A percentile compares a stretch with the other conserved stretches of the same genome.
These are phyloP conservation scores for Forbesichthys agassizii DNA, from an alignment of 2,113 vertebrate species.

Conservation along the genomic window DNA sequence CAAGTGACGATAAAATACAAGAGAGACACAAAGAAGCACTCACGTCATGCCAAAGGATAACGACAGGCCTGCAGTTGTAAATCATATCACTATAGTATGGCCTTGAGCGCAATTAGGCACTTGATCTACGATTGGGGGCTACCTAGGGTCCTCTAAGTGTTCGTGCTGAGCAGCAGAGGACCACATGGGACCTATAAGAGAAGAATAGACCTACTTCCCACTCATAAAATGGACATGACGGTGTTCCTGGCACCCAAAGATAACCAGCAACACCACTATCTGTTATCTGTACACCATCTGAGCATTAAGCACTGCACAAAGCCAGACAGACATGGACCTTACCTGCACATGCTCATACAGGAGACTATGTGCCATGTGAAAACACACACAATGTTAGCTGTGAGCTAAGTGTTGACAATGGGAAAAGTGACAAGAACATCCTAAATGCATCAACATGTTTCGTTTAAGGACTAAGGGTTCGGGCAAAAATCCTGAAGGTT, in stretches of 20 bases:
- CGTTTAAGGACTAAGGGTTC: no score
- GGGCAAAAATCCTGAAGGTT: no score
- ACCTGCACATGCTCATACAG: neutral
- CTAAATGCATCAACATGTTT: no score
- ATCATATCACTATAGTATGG: constrained; percentile 46
- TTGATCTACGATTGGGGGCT: constrained; percentile 53
- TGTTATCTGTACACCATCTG: constrained; percentile 24
- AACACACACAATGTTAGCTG: neutral
- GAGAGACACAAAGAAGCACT: constrained; percentile 32
- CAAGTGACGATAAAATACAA: constrained; percentile 63
- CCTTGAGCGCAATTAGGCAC: constrained; percentile 40
- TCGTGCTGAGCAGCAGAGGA: constrained; percentile 43
- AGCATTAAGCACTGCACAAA: constrained; percentile 11
- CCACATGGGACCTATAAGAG: constrained; percentile 62
- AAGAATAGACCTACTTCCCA: constrained; percentile 40
- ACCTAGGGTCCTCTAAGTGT: constrained; percentile 37
- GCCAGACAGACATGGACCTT: neutral
- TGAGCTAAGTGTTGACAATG: neutral
- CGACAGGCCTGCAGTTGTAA: constrained; percentile 43
- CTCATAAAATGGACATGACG: constrained; percentile 56
- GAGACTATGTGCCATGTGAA: neutral
- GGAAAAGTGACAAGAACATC: constrained; percentile 2
- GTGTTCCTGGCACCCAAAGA: constrained; percentile 72
- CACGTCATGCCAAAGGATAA: constrained; percentile 46
- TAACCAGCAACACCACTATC: constrained; percentile 31